Evolutionary conservation across 2,113 vertebrate species (phyloP).

Genomic region (Lophotis ruficrista): DNA sequence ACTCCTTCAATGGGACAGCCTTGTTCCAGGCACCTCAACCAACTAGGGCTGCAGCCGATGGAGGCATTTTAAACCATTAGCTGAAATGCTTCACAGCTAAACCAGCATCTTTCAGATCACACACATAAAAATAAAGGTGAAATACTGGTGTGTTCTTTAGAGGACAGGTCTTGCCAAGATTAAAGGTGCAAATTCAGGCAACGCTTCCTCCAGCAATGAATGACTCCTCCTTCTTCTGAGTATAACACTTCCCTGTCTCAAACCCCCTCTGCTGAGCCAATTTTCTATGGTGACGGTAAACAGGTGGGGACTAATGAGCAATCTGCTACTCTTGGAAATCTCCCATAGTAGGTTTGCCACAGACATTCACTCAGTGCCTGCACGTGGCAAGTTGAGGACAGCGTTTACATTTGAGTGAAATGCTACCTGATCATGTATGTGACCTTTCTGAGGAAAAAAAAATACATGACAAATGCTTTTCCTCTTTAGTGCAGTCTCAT

Average conservation of each 20-base stretch:
- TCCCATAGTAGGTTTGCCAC: neutral
- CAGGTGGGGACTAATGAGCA: neutral
- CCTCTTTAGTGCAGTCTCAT: neutral
- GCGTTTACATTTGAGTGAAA: neutral
- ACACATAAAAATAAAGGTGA: neutral
- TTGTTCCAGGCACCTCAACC: neutral
- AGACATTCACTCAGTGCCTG: neutral
- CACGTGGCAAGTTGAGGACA: neutral
- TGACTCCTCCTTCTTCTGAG: neutral
- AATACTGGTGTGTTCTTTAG: neutral
- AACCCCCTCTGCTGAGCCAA: neutral
- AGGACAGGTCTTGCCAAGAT: neutral
- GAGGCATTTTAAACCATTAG: neutral
- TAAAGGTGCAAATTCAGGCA: neutral
- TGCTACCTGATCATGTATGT: neutral
- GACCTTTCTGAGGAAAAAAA: neutral
- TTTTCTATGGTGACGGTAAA: neutral
- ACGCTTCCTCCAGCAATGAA: neutral
- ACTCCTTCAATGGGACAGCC: neutral
- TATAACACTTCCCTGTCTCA: neutral
- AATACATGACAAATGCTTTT: neutral
- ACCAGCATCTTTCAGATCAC: neutral
- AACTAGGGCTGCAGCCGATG: neutral
- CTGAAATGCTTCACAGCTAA: neutral
- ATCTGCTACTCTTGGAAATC: neutral